A percentile compares a stretch with the other conserved stretches of the same genome.
Evolutionary conservation across 64 coral and sea anemone species (phyloP).

Genomic region (Actinia equina): DNA sequence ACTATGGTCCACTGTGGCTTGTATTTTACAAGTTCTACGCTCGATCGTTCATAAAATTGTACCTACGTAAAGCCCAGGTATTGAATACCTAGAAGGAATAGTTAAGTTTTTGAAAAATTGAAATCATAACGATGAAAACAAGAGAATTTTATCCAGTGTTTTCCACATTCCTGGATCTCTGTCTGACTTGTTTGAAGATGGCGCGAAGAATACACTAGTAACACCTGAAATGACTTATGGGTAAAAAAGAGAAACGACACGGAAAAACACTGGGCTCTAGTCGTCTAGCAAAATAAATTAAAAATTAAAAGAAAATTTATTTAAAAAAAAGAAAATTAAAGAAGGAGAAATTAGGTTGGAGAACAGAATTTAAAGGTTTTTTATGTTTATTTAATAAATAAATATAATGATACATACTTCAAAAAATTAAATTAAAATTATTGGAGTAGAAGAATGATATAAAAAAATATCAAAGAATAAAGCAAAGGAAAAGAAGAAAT

Average conservation of each 20-base stretch:
- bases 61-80: not conserved
- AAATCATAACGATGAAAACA: not conserved
- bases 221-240: not conserved
- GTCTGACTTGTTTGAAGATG: not conserved
- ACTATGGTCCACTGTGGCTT: not conserved
- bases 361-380: too few species aligned
- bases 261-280: too few species aligned
- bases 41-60: not conserved
- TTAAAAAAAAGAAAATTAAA: too few species aligned
- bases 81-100: not conserved
- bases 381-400: too few species aligned
- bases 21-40: not conserved
- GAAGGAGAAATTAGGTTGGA: too few species aligned
- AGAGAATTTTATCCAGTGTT: not conserved
- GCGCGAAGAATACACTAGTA: slow-evolving; percentile 21
- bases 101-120: not conserved
- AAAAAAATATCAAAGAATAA: too few species aligned
- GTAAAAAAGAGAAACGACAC: not conserved
- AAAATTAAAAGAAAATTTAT: too few species aligned
- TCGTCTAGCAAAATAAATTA: too few species aligned
- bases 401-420: too few species aligned
- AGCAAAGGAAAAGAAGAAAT: too few species aligned
- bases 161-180: slow-evolving; percentile 2
- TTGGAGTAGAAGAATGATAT: too few species aligned
- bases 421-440: too few species aligned